Evolutionary conservation across 2,113 vertebrate genomes (phyloP).

Genomic region (Erythrocebus patas): DNA sequence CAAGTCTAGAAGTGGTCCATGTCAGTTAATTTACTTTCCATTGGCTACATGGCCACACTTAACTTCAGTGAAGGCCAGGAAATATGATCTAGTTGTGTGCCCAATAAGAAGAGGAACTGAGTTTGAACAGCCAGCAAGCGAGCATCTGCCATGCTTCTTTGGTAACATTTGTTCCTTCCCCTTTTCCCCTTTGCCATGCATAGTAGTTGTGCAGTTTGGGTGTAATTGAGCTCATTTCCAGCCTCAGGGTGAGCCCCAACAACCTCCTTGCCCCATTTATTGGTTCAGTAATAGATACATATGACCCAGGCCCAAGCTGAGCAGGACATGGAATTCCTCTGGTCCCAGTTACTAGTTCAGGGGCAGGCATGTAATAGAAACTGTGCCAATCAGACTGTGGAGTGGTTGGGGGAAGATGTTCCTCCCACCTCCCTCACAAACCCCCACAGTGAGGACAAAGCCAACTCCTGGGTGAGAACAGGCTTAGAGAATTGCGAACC

Average conservation of each 20-base stretch:
- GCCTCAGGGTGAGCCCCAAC: background rate
- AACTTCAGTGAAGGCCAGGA: background rate
- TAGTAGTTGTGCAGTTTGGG: background rate
- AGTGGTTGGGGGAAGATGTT: background rate
- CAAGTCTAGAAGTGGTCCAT: background rate
- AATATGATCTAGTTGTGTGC: background rate
- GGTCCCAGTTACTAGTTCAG: background rate
- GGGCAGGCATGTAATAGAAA: background rate
- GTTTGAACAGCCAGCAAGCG: background rate
- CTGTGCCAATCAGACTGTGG: background rate
- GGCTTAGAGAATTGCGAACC: background rate
- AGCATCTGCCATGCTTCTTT: background rate
- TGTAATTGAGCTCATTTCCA: background rate
- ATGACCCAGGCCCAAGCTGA: background rate
- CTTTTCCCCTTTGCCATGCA: background rate
- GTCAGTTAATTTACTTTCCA: background rate
- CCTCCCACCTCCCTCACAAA: background rate
- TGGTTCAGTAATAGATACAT: background rate
- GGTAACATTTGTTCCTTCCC: background rate
- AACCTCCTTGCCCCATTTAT: background rate
- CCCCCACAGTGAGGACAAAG: background rate
- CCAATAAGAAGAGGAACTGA: background rate
- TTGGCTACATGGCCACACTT: background rate
- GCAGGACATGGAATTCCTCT: background rate
- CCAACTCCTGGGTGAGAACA: background rate